These are phyloP conservation scores for Pseudomyrmex gracilis DNA, from an alignment of 1,140 invertebrate genomes.

Conservation along the genomic window DNA sequence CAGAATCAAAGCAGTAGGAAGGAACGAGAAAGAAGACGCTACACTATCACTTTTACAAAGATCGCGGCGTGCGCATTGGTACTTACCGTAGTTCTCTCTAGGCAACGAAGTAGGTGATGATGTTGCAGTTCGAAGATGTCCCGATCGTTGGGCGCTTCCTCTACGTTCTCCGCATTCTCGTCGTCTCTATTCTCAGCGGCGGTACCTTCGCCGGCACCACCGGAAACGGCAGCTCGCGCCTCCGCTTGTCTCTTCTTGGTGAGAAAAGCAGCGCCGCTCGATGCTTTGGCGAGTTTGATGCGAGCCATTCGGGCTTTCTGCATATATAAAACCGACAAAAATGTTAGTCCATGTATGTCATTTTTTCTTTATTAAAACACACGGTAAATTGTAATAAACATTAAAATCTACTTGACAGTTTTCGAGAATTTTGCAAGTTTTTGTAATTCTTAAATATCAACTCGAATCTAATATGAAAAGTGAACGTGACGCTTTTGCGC, in stretches of 20 bases:
- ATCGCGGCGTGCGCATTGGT: background rate
- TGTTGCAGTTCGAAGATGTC: slow-evolving; percentile 99
- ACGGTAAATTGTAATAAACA: no score
- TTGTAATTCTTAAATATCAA: no score
- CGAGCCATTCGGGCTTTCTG: slow-evolving; percentile 99
- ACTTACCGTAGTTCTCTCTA: slow-evolving; percentile 98
- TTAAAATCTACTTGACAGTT: no score
- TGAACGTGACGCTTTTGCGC: no score
- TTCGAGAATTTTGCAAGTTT: no score
- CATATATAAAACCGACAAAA: slow-evolving; percentile 80
- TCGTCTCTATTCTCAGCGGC: no score
- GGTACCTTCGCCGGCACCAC: no score
- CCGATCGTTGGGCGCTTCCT: slow-evolving; percentile 95
- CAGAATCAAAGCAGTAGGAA: background rate
- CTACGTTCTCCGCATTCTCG: slow-evolving; percentile 96
- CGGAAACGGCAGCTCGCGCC: slow-evolving; percentile 92
- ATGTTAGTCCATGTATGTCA: background rate
- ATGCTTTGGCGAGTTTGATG: slow-evolving; percentile 99
- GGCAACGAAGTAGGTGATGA: slow-evolving; percentile 98
- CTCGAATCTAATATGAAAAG: no score
- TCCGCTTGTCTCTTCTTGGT: slow-evolving; percentile 99
- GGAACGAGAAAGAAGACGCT: background rate
- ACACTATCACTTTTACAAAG: background rate
- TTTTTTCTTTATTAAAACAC: background rate
- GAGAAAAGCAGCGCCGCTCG: slow-evolving; percentile 99